Evolutionary conservation across 1,140 invertebrate genomes (phyloP).

Genomic region (Druon quercuslanigerum): DNA sequence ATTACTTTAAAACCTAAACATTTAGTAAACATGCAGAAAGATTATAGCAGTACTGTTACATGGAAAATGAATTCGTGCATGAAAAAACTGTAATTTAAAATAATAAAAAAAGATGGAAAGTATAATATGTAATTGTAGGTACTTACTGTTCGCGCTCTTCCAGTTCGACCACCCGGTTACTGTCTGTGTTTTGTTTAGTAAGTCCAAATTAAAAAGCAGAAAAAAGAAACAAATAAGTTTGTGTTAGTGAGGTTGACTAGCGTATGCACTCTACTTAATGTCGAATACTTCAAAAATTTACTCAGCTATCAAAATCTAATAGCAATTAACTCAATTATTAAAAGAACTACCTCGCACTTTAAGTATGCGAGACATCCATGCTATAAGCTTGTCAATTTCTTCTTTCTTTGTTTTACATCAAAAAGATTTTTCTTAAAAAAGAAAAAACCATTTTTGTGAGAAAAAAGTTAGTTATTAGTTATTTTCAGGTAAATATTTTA

Average conservation of each 20-base stretch:
- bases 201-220: slow-evolving; percentile 75
- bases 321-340: too few species aligned
- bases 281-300: slow-evolving; percentile 21
- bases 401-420: too few species aligned
- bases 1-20: background rate
- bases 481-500: too few species aligned
- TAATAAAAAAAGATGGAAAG: background rate
- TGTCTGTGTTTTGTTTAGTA: slow-evolving; percentile 80
- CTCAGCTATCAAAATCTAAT: background rate
- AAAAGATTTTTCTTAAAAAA: too few species aligned
- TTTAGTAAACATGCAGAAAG: background rate
- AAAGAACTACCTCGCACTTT: too few species aligned
- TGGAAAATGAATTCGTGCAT: background rate
- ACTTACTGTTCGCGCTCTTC: slow-evolving; percentile 92
- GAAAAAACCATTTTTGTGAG: too few species aligned
- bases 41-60: background rate
- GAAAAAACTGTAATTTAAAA: background rate
- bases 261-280: slow-evolving; percentile 41
- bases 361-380: too few species aligned
- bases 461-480: too few species aligned
- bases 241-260: slow-evolving; percentile 68
- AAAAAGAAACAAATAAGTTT: slow-evolving; percentile 73
- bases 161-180: slow-evolving; percentile 84
- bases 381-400: too few species aligned
- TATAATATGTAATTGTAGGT: slow-evolving; percentile 44